A percentile compares a stretch with the other conserved stretches of the same genome.
phyloP scores from a whole-genome alignment of 1,140 invertebrate species.

The Matsumurasca onukii region DNA sequence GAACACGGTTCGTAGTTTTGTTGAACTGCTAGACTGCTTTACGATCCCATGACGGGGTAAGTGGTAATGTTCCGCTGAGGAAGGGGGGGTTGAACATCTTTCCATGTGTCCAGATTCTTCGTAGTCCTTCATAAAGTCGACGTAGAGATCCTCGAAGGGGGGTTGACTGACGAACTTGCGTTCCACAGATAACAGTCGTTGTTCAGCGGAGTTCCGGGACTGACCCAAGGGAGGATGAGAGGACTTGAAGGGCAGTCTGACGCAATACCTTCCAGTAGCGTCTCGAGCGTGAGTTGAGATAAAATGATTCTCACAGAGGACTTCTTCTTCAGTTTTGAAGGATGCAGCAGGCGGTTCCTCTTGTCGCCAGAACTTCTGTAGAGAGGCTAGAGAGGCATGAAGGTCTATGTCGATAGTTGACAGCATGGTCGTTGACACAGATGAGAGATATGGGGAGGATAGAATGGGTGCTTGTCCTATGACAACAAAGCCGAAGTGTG shows the following conservation, averaged over 20 bases:
- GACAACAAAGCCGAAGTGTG: background rate
- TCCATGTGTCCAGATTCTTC: too few relatives aligned
- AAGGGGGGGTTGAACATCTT: background rate
- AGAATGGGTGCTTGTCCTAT: background rate
- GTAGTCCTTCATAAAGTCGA: slow-evolving; percentile 5
- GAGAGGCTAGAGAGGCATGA: too few relatives aligned
- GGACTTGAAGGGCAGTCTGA: background rate
- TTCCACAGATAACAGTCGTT: background rate
- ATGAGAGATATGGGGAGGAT: background rate
- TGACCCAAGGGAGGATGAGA: background rate
- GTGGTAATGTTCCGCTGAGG: background rate
- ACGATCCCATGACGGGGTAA: slow-evolving; percentile 8
- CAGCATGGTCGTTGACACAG: background rate
- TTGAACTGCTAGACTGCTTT: too few relatives aligned
- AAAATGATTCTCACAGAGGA: background rate
- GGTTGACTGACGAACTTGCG: background rate
- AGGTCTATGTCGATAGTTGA: background rate
- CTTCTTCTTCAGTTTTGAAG: background rate
- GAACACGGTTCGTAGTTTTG: too few relatives aligned
- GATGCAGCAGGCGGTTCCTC: background rate
- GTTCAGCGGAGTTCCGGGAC: too few relatives aligned
- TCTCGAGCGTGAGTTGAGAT: background rate
- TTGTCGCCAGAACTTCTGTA: background rate
- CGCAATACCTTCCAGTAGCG: background rate
- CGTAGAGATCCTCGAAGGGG: background rate